Evolutionary conservation across 1,140 invertebrate species (phyloP).

Genomic region (Temnothorax longispinosus): DNA sequence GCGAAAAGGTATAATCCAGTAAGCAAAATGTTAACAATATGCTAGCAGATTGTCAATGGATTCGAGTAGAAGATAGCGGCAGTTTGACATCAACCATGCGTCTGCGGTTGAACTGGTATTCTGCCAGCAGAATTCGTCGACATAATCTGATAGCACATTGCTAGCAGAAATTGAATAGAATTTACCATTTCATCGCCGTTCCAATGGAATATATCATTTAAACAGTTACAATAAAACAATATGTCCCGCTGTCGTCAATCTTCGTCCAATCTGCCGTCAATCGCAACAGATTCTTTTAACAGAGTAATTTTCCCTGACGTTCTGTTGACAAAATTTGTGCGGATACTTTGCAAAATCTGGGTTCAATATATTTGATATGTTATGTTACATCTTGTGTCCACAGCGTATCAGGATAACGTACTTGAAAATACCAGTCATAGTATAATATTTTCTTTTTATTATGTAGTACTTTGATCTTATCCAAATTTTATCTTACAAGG

Average conservation of each 20-base stretch:
- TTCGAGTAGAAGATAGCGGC: not conserved
- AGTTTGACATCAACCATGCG: not conserved
- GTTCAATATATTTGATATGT: no score
- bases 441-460: not conserved
- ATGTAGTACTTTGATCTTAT: no score
- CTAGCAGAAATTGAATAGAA: not conserved
- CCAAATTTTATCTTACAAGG: no score
- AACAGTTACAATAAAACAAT: not conserved
- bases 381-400: no score
- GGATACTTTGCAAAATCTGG: no score
- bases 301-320: no score
- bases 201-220: not conserved
- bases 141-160: not conserved
- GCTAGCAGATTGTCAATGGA: not conserved
- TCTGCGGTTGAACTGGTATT: not conserved
- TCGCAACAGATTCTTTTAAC: not conserved
- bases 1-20: slow-evolving; percentile 64
- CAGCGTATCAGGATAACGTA: no score
- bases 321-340: no score
- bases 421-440: no score
- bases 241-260: not conserved
- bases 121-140: not conserved
- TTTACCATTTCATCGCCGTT: not conserved
- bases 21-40: not conserved
- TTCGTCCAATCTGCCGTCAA: not conserved